These are phyloP conservation scores for Peromyscus polionotus DNA, from an alignment of 2,113 vertebrate species.

Conservation along the genomic window DNA sequence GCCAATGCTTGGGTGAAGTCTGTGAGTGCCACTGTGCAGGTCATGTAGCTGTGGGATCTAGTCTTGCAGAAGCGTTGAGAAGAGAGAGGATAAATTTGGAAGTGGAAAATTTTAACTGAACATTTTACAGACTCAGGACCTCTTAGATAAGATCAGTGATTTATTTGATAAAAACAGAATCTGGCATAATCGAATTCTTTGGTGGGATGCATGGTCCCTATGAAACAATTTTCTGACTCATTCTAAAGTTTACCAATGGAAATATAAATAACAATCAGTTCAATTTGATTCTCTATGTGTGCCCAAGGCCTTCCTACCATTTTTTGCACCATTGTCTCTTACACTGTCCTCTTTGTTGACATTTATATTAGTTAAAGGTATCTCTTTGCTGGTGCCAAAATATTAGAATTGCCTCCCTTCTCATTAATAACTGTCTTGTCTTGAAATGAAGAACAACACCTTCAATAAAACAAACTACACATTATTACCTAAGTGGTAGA, in stretches of 20 bases:
- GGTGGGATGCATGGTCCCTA: accelerated
- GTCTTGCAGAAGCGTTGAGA: too few relatives aligned
- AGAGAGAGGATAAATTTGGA: not conserved
- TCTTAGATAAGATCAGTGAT: not conserved
- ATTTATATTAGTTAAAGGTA: not conserved
- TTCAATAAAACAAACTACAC: accelerated
- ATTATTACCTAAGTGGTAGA: accelerated
- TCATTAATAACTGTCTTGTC: not conserved
- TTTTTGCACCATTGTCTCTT: not conserved
- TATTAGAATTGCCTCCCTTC: not conserved
- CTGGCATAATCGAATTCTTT: not conserved
- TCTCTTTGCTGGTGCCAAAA: not conserved
- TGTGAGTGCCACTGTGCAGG: not conserved
- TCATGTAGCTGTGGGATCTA: not conserved
- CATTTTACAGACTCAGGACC: accelerated
- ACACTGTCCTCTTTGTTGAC: not conserved
- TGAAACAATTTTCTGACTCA: not conserved
- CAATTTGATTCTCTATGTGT: not conserved
- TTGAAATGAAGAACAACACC: not conserved
- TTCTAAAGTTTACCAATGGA: not conserved
- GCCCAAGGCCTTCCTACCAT: not conserved
- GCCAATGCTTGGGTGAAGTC: accelerated
- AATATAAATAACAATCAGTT: not conserved
- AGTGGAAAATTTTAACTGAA: too few relatives aligned
- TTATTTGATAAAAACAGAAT: not conserved